Evolutionary conservation across 2,888 invertebrate species (phyloP).

Genomic region (Agonum fuliginosum): DNA sequence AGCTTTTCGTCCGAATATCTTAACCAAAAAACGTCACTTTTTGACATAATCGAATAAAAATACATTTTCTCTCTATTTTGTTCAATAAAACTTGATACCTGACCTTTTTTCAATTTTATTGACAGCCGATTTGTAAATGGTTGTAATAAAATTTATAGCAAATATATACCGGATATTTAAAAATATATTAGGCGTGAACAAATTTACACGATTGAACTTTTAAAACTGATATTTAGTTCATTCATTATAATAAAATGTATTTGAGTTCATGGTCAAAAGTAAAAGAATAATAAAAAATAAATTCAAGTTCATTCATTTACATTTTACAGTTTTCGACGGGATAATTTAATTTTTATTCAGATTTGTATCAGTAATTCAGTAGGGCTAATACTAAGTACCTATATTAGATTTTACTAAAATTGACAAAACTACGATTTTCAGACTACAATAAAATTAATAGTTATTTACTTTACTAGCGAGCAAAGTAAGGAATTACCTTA

Average conservation of each 20-base stretch:
- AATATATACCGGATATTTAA: not conserved
- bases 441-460: too few species aligned
- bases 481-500: too few species aligned
- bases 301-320: constrained; percentile 9
- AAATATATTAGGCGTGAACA: constrained; percentile 13
- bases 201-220: constrained; percentile 17
- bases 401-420: too few species aligned
- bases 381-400: too few species aligned
- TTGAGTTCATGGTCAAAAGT: constrained; percentile 15
- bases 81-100: not conserved
- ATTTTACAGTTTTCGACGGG: not conserved
- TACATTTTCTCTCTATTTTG: not conserved
- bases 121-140: not conserved
- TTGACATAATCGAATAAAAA: too few species aligned
- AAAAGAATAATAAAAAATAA: constrained; percentile 4
- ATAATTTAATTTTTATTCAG: too few species aligned
- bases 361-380: too few species aligned
- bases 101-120: not conserved
- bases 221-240: constrained; percentile 11
- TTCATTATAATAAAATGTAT: constrained; percentile 6
- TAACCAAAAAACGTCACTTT: too few species aligned
- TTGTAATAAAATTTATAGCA: not conserved
- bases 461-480: too few species aligned
- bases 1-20: too few species aligned
- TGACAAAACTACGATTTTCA: too few species aligned